Conservation (phyloP, 2,888 invertebrate species). For the Xestia ashworthii region DNA sequence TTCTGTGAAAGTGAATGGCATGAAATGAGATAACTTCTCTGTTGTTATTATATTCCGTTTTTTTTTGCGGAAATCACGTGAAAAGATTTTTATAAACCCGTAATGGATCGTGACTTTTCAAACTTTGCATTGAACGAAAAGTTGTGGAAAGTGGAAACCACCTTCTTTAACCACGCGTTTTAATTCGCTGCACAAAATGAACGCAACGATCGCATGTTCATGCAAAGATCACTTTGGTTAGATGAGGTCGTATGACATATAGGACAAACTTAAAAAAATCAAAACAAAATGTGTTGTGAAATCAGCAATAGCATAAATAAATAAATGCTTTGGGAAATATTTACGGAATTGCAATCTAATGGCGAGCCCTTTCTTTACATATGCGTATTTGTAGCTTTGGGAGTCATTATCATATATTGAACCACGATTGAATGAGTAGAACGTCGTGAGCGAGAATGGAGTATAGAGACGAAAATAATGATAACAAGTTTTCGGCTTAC, state of each 20-base stretch:
- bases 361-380: conserved; percentile 5
- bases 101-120: not conserved
- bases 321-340: not conserved
- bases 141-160: not conserved
- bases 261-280: not conserved
- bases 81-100: not conserved
- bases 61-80: not conserved
- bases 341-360: not conserved
- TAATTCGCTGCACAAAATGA: not conserved
- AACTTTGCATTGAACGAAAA: not conserved
- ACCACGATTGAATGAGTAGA: conserved; percentile 4
- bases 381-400: conserved; percentile 10
- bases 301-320: not conserved
- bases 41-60: conserved; percentile 11
- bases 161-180: not conserved
- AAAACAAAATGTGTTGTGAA: not conserved
- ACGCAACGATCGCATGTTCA: not conserved
- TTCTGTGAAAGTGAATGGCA: conserved; percentile 1
- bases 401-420: conserved; percentile 33
- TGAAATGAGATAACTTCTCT: conserved; percentile 15
- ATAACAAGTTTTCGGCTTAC: not conserved
- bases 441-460: conserved; percentile 5
- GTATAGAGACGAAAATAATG: not conserved
- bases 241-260: not conserved
- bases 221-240: not conserved